Conservation (phyloP, 2,113 vertebrate genomes). For the Anhinga anhinga region DNA sequence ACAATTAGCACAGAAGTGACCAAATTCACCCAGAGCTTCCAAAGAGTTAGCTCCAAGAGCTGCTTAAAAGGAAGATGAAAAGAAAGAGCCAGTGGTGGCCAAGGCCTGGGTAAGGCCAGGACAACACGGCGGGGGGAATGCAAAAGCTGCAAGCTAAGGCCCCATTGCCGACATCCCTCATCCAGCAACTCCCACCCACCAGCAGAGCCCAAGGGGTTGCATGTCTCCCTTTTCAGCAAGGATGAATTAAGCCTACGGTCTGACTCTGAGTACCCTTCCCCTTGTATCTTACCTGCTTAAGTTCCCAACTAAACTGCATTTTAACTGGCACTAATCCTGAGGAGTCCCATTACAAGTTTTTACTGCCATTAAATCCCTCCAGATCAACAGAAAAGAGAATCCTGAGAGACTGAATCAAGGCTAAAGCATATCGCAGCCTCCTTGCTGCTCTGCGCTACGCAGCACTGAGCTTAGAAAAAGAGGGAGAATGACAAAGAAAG, state of each 20-base stretch:
- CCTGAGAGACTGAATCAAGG: not conserved
- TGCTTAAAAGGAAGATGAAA: not conserved
- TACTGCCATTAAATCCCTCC: not conserved
- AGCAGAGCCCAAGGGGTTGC: not conserved
- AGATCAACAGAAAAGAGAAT: not conserved
- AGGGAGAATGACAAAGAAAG: not conserved
- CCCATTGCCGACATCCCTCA: not conserved
- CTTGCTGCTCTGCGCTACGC: not conserved
- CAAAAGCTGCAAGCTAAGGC: not conserved
- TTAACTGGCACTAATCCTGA: not conserved
- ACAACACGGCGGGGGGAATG: fast-evolving
- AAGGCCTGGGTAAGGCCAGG: not conserved
- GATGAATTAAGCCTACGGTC: not conserved
- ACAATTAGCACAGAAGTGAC: constrained; percentile 10
- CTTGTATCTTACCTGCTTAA: not conserved
- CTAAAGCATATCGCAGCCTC: not conserved
- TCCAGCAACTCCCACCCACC: not conserved
- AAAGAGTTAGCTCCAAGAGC: not conserved
- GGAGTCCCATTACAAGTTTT: constrained; percentile 6
- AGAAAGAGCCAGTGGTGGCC: not conserved
- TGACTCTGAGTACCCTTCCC: not conserved
- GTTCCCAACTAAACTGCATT: not conserved
- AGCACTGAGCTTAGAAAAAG: not conserved
- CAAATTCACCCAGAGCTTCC: not conserved
- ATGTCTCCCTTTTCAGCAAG: not conserved